phyloP scores from a whole-genome alignment of 2,888 invertebrate genomes.

The Heliconius cydno region DNA sequence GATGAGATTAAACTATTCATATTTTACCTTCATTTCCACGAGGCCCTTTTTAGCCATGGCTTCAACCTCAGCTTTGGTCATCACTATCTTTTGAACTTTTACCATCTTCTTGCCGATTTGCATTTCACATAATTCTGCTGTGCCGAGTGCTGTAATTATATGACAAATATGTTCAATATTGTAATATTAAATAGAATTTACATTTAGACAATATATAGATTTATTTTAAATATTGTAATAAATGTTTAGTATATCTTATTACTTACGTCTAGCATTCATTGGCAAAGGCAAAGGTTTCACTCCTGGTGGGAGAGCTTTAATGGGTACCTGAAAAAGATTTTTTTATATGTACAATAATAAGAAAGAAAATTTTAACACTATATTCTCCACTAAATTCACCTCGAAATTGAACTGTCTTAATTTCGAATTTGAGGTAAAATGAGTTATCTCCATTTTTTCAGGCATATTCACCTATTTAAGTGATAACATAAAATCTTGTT shows the following conservation, averaged over 20 bases:
- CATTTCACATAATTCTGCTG: constrained; percentile 76
- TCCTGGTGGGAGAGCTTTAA: constrained; percentile 73
- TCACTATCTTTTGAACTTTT: constrained; percentile 86
- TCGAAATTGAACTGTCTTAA: no score
- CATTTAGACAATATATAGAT: not conserved
- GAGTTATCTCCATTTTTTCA: no score
- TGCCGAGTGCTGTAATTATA: constrained; percentile 54
- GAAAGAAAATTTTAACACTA: not conserved
- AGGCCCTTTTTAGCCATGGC: constrained; percentile 87
- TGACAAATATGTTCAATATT: constrained; percentile 20
- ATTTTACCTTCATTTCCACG: constrained; percentile 82
- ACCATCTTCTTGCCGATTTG: constrained; percentile 85
- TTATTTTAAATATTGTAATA: not conserved
- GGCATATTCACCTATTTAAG: no score
- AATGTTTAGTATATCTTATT: not conserved
- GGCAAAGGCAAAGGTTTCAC: constrained; percentile 74
- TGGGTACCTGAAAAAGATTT: constrained; percentile 63
- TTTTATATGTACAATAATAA: not conserved
- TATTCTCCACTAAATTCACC: no score
- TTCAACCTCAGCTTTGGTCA: constrained; percentile 87
- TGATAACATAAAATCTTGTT: no score
- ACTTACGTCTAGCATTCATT: constrained; percentile 66
- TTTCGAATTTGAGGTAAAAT: no score
- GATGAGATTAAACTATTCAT: not conserved
- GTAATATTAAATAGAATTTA: not conserved